Conservation (phyloP, 2,797 vertebrate species). For the Heteromormyrus szaboi region DNA sequence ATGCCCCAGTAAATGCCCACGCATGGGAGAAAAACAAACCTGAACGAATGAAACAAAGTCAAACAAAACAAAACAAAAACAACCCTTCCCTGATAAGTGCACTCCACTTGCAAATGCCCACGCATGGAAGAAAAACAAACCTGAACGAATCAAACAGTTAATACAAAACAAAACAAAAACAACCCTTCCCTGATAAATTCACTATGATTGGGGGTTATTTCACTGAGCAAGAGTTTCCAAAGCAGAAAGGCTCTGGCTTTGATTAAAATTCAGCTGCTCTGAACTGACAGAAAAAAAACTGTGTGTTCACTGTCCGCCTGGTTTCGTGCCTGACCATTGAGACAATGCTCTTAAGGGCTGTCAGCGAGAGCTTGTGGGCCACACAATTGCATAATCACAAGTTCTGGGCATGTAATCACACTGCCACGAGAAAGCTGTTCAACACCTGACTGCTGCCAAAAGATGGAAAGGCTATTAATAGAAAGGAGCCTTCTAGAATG, state of each 20-base stretch:
- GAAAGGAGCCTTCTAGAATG: slow-evolving; percentile 21
- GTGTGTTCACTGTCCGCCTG: not conserved
- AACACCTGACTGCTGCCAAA: not conserved
- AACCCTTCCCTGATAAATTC: not conserved
- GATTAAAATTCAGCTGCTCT: not conserved
- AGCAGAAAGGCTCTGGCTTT: not conserved
- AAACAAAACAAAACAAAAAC: not conserved
- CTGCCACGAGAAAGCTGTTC: not conserved
- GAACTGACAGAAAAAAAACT: not conserved
- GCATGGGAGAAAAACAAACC: not conserved
- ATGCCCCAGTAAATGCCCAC: not conserved
- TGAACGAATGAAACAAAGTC: not conserved
- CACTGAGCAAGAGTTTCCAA: not conserved
- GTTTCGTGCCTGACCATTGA: not conserved
- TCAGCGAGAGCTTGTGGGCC: not conserved
- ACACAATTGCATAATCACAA: not conserved
- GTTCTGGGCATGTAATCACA: slow-evolving; percentile 2
- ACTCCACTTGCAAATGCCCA: not conserved
- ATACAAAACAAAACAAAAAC: not conserved
- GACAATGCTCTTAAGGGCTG: not conserved
- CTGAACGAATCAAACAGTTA: not conserved
- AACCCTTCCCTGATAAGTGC: not conserved
- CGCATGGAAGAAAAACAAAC: not conserved
- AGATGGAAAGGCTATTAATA: slow-evolving; percentile 35
- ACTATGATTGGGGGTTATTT: not conserved